Conservation (phyloP, 2,888 invertebrate genomes). For the Thyatira batis region DNA sequence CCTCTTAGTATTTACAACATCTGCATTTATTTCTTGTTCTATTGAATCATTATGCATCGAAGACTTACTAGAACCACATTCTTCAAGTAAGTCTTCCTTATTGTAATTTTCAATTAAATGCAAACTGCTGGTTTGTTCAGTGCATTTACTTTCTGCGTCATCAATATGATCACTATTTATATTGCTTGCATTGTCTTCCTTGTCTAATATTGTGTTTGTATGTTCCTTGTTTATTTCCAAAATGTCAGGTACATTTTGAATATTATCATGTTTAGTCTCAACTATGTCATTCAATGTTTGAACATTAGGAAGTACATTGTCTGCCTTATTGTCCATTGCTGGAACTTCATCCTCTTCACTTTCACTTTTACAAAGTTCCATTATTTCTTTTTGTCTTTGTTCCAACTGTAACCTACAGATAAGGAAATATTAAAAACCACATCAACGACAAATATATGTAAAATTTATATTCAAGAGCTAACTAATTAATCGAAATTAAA, state of each 20-base stretch:
- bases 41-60: constrained; percentile 40
- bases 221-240: neutral
- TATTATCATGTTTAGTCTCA: too few relatives aligned
- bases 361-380: constrained; percentile 89
- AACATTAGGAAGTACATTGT: neutral
- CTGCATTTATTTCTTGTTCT: constrained; percentile 9
- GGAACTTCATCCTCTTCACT: constrained; percentile 78
- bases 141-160: constrained; percentile 20
- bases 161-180: constrained; percentile 20
- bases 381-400: constrained; percentile 88
- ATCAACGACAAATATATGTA: constrained; percentile 8
- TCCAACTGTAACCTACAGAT: constrained; percentile 84
- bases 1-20: constrained; percentile 4
- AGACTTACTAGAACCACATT: constrained; percentile 32
- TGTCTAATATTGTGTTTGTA: constrained; percentile 7
- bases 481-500: too few relatives aligned
- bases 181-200: constrained; percentile 13
- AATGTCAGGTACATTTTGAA: too few relatives aligned
- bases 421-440: too few relatives aligned
- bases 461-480: constrained; percentile 6
- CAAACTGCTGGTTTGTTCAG: neutral
- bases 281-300: neutral
- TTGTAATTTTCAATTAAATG: constrained; percentile 4
- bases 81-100: constrained; percentile 10
- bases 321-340: constrained; percentile 4